Conservation (phyloP, 2,113 vertebrate species). For the Falcunculus frontatus region DNA sequence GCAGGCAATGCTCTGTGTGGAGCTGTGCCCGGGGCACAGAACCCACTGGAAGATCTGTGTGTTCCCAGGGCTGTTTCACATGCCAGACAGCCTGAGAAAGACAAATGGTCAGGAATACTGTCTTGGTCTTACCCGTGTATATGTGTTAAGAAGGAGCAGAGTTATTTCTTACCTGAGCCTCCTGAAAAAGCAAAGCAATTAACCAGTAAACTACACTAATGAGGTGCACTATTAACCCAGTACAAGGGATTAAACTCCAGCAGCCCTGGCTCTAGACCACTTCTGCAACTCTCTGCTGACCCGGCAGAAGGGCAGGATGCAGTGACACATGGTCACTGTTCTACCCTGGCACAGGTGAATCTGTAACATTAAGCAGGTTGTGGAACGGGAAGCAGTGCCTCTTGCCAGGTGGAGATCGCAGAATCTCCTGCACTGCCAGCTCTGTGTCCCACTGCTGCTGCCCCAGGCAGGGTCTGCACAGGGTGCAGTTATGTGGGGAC, state of each 20-base stretch:
- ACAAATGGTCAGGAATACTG: background rate
- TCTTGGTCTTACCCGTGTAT: background rate
- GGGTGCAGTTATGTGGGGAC: background rate
- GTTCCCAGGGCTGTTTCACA: background rate
- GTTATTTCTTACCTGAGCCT: constrained; percentile 13
- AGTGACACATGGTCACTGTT: background rate
- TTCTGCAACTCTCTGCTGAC: background rate
- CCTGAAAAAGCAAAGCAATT: constrained; percentile 3
- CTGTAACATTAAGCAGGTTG: background rate
- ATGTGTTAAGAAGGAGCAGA: constrained; percentile 16
- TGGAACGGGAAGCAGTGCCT: background rate
- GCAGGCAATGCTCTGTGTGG: background rate
- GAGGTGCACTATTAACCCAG: background rate
- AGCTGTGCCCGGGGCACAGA: background rate
- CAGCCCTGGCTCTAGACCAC: background rate
- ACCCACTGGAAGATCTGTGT: background rate
- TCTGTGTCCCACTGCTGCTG: background rate
- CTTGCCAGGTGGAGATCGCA: background rate
- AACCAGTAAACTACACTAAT: background rate
- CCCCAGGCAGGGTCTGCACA: background rate
- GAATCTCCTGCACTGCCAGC: background rate
- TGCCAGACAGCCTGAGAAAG: background rate
- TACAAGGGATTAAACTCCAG: constrained; percentile 20
- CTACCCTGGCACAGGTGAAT: background rate
- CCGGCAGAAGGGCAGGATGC: background rate